Evolutionary conservation across 2,797 vertebrate genomes (phyloP), one percentile per base, ranked within the genome.

Genomic region (Periophthalmus magnuspinnatus): DNA sequence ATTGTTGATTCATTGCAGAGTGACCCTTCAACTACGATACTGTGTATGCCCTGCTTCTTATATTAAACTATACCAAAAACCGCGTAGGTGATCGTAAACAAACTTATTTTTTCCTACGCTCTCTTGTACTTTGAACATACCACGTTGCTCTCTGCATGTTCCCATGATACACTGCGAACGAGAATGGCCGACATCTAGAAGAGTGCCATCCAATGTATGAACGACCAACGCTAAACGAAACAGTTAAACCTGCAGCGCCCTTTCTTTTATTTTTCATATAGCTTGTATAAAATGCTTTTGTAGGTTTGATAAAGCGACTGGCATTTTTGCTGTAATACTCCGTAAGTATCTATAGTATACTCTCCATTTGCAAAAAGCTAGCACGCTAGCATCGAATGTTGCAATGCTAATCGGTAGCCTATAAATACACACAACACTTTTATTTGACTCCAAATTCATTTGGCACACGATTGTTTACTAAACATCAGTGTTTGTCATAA

Each of bases 151-250:
- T 11, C 58, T 0, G 6, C 3, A 0, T 9, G 0, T 36, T 75
- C 89, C 90, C 91, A 88, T 17, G 72, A 83, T 90, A 77, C 92
- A 87, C 55, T 72, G 84, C 84, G 78, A 32, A 69, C 68, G 8
- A 91, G 77, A 71, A 93, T 93, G 93, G 91, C 82, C 10, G 90
- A 65, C 63, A 19, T 57, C 36, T 59, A 67, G 41, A 61, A 66
- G 64, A 54, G 75, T 52, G 38, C 32, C 61, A 38, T 28, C 55
- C 5, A 3, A 63, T 68, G 11, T 59, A 76, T 74, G 67, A 86
- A 77, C 48, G 34, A 47, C 67, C n/a, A 6, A 21, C 77, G 80
- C 22, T 0, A 6, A 36, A 17, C 9, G 8, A 17, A 5, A 54
- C 5, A 22, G 38, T 11, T 65, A 79, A 5, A 69, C 65, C 22